These are phyloP conservation scores for Paramisgurnus dabryanus DNA, from an alignment of 2,113 vertebrate species.

Conservation along the genomic window DNA sequence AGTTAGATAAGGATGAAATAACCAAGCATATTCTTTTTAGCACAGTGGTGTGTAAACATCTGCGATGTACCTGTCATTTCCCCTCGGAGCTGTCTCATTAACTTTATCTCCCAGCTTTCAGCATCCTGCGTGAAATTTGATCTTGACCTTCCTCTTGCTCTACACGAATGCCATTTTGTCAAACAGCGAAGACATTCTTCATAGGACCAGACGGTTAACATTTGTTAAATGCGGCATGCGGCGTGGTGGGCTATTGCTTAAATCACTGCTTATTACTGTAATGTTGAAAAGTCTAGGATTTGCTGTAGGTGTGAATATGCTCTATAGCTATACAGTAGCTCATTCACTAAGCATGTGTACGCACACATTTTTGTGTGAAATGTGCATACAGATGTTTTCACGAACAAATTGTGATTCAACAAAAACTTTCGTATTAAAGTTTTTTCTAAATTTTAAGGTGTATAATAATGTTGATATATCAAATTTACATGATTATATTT, in stretches of 20 bases:
- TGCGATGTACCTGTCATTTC: conserved; percentile 60
- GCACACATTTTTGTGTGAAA: too few species aligned
- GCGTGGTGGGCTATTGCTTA: conserved; percentile 38
- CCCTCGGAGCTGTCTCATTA: conserved; percentile 58
- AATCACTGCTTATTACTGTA: conserved; percentile 45
- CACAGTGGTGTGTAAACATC: conserved; percentile 54
- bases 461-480: too few species aligned
- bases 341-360: not conserved
- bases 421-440: too few species aligned
- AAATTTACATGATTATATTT: too few species aligned
- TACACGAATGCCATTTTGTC: conserved; percentile 57
- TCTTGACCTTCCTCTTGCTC: conserved; percentile 55
- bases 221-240: conserved; percentile 50
- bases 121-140: conserved; percentile 54
- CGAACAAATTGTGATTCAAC: too few species aligned
- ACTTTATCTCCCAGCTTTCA: conserved; percentile 55
- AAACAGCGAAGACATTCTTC: conserved; percentile 50
- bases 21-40: conserved; percentile 36
- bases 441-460: too few species aligned
- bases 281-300: conserved; percentile 26
- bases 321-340: not conserved
- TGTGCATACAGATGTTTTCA: too few species aligned
- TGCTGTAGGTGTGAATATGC: conserved; percentile 44
- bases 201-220: conserved; percentile 38
- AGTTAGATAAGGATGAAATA: conserved; percentile 53